Evolutionary conservation across 1,140 invertebrate species (phyloP), one percentile per base, ranked within the genome.

Genomic region (Chrysoperla carnea): DNA sequence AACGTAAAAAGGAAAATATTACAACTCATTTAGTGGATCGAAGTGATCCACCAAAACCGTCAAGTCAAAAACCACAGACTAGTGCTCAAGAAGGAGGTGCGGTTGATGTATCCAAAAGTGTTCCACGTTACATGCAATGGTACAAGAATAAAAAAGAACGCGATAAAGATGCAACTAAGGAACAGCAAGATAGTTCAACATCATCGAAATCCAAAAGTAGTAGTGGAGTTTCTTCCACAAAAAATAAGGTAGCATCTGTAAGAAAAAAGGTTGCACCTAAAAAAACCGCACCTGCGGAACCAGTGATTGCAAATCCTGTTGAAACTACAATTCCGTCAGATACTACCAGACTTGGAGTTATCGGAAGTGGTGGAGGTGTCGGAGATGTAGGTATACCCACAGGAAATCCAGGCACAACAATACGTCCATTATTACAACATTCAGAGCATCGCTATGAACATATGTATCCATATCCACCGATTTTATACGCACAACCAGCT

Each of bases 361-460:
- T 55, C 17, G 52, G 49, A n/a, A 38, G 36, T 9, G 38, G 49
- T 54, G n/a, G 54, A 55, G 37, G 56, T 50, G 44, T 53, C 57
- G 23, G 46, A 55, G 37, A 58, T 50, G 44, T 53, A 58, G 23
- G 46, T 52, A 29, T 53, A 52, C 48, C 52, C 50, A 29, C 53
- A 53, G 48, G 47, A 50, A 35, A 50, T 56, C 46, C 36, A 53
- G 52, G 45, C 52, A 59, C 53, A 46, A 57, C 50, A 49, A 68
- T 68, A 50, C 77, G 82, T 62, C 76, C 77, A 9, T 58, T 81
- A 14, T 52, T 79, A 5, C 81, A 83, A 55, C 79, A 84, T 59
- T 83, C 79, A 0, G 76, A 81, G 50, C 76, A 82, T 51, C 71
- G 78, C 47, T 83, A 75, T 51, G 79, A 84, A 50, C 70, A 68